Evolutionary conservation across 2,888 invertebrate species (phyloP).

Genomic region (Lasioglossum malachurum): DNA sequence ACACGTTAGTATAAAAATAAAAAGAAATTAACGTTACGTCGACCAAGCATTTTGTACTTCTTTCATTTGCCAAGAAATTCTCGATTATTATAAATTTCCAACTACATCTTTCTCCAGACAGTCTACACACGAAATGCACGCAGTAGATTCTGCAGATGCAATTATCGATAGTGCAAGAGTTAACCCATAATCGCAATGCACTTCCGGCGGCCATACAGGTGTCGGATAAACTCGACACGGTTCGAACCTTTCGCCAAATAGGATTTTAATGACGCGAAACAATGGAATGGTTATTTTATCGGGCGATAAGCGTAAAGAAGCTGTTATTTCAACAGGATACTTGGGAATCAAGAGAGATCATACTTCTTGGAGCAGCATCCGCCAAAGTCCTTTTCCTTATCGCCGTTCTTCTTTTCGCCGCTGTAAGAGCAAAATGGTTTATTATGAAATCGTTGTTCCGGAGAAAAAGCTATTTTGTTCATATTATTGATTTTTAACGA

Average conservation of each 20-base stretch:
- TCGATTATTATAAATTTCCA: neutral
- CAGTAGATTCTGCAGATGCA: neutral
- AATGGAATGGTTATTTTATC: neutral
- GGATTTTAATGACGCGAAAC: constrained; percentile 8
- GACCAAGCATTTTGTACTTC: neutral
- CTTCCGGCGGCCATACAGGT: constrained; percentile 64
- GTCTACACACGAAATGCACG: neutral
- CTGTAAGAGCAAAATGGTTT: constrained; percentile 49
- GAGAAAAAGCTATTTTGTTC: neutral
- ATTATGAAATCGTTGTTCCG: neutral
- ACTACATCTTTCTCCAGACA: too few relatives aligned
- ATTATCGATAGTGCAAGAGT: constrained; percentile 4
- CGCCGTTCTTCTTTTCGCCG: constrained; percentile 70
- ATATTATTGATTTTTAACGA: neutral
- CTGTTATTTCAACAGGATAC: neutral
- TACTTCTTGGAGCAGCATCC: constrained; percentile 78
- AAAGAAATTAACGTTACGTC: neutral
- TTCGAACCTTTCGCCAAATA: neutral
- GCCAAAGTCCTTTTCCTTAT: constrained; percentile 70
- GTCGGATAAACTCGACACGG: neutral
- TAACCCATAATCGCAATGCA: neutral
- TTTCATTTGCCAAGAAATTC: neutral
- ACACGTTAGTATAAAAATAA: too few relatives aligned
- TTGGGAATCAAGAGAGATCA: neutral
- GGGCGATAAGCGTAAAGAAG: neutral